Conservation (phyloP, 2,113 vertebrate genomes). For the Platichthys flesus region DNA sequence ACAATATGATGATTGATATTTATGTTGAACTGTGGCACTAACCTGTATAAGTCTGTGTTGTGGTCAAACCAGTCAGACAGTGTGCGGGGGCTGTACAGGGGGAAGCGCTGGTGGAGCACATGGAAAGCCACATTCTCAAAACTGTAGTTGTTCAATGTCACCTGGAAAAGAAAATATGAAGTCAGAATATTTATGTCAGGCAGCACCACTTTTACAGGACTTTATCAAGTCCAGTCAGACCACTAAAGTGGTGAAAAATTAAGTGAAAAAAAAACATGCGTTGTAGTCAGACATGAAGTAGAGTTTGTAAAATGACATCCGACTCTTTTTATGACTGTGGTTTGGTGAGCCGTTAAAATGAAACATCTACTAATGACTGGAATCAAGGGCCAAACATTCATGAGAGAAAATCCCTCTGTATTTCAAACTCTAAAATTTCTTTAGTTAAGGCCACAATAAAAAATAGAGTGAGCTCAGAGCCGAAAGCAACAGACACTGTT, state of each 20-base stretch:
- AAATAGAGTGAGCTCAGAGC: not conserved
- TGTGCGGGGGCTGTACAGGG: conserved; percentile 90
- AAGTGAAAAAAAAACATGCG: no score
- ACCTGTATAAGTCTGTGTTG: conserved; percentile 93
- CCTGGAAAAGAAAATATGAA: conserved; percentile 78
- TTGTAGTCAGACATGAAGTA: no score
- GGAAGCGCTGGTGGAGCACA: conserved; percentile 95
- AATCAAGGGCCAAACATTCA: no score
- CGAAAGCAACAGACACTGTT: not conserved
- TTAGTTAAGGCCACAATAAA: not conserved
- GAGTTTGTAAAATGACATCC: no score
- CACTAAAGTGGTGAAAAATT: no score
- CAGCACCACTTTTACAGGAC: not conserved
- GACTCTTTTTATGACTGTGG: no score
- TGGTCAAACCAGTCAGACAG: conserved; percentile 99
- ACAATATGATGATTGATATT: not conserved
- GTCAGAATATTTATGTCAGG: not conserved
- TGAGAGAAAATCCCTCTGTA: no score
- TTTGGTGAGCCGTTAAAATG: no score
- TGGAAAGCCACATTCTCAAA: conserved; percentile 99
- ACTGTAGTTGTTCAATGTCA: conserved; percentile 92
- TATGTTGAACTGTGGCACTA: not conserved
- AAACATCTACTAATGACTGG: no score
- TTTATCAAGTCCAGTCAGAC: not conserved
- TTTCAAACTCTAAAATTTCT: no score